These are phyloP conservation scores for Zosterops pallidus DNA, from an alignment of 2,113 vertebrate genomes.

Conservation along the genomic window DNA sequence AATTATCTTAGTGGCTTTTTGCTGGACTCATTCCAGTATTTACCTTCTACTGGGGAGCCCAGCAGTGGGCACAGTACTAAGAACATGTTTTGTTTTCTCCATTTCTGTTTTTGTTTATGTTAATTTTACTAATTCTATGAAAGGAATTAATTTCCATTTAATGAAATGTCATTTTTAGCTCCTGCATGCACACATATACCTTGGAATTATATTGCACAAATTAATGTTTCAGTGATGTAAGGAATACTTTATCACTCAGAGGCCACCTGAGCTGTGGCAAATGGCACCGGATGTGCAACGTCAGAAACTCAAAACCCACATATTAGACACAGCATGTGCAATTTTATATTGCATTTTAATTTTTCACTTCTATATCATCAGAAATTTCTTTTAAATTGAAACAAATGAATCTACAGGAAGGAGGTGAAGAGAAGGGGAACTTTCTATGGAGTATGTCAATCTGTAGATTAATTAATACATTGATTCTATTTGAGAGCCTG, in stretches of 20 bases:
- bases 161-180: background rate
- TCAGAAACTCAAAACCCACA: background rate
- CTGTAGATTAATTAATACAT: constrained; percentile 74
- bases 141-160: background rate
- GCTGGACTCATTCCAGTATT: background rate
- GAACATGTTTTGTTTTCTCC: background rate
- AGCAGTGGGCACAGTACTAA: background rate
- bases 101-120: background rate
- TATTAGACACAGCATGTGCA: background rate
- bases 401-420: constrained; percentile 2
- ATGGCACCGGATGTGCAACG: background rate
- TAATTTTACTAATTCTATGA: background rate
- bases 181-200: background rate
- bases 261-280: background rate
- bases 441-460: constrained; percentile 46
- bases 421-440: background rate
- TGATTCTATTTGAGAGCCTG: constrained; percentile 72
- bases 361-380: background rate
- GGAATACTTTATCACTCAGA: background rate
- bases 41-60: background rate
- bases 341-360: background rate
- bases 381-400: constrained; percentile 10
- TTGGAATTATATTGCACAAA: background rate
- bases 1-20: constrained; percentile 6
- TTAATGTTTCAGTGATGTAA: background rate